Evolutionary conservation across 2,797 vertebrate genomes (phyloP).

Genomic region (Phrynocephalus forsythii): DNA sequence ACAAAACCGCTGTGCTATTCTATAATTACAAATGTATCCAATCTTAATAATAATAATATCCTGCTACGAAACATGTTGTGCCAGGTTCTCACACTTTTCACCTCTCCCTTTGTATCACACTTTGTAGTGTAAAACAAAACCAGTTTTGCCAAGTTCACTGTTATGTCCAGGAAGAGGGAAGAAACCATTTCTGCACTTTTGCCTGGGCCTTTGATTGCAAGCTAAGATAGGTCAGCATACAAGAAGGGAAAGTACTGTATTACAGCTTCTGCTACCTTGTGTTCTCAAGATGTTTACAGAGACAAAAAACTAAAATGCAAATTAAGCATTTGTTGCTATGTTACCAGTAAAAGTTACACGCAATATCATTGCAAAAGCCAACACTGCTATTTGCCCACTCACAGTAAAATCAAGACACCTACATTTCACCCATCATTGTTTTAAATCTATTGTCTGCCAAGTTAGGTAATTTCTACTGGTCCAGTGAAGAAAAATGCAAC

Average conservation of each 20-base stretch:
- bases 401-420: background rate
- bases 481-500: background rate
- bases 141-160: background rate
- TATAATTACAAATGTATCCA: constrained; percentile 41
- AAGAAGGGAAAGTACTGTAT: background rate
- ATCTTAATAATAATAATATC: constrained; percentile 7
- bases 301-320: background rate
- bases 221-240: no score
- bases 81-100: no score
- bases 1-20: constrained; percentile 49
- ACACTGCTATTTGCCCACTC: background rate
- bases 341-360: constrained; percentile 1
- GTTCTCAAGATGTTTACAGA: background rate
- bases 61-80: background rate
- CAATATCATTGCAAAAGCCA: background rate
- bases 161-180: background rate
- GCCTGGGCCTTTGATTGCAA: background rate
- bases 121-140: background rate
- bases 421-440: background rate
- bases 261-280: background rate
- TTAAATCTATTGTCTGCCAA: background rate
- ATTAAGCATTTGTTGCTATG: background rate
- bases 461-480: background rate
- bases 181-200: background rate
- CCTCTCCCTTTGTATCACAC: background rate